A percentile compares a stretch with the other conserved stretches of the same genome.
These are phyloP conservation scores for Thamnaconus septentrionalis DNA, from an alignment of 2,113 vertebrate genomes.

Conservation along the genomic window DNA sequence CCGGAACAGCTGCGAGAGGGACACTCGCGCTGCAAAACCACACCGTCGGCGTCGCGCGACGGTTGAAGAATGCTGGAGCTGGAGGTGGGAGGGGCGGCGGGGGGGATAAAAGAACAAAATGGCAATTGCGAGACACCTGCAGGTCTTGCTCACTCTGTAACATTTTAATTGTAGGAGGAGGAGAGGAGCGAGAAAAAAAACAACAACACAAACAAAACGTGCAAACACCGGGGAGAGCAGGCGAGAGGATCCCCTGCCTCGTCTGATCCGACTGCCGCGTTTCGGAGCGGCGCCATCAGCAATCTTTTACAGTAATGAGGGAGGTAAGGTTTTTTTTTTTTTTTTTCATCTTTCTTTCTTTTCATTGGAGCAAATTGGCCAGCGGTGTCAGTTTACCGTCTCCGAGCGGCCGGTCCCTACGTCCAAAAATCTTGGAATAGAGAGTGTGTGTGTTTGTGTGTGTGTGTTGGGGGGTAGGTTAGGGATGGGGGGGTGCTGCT, in stretches of 20 bases:
- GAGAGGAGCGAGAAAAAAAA: conserved; percentile 40
- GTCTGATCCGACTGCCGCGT: conserved; percentile 52
- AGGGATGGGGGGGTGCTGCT: conserved; percentile 43
- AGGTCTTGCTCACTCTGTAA: conserved; percentile 56
- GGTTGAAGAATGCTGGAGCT: too few relatives aligned
- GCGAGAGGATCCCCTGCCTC: conserved; percentile 29
- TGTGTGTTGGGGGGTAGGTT: too few relatives aligned
- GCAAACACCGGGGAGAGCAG: not conserved
- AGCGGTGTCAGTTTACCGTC: conserved; percentile 59
- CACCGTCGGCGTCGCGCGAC: conserved; percentile 22
- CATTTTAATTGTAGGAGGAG: conserved; percentile 66
- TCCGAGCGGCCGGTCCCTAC: conserved; percentile 45
- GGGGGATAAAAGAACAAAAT: too few relatives aligned
- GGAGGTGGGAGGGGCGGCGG: too few relatives aligned
- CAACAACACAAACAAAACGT: not conserved
- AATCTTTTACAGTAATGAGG: conserved; percentile 65
- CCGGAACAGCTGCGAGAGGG: conserved; percentile 51
- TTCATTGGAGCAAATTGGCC: conserved; percentile 32
- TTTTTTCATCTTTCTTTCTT: not conserved
- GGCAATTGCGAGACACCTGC: conserved; percentile 50
- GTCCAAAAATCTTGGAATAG: conserved; percentile 58
- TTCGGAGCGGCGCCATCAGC: conserved; percentile 61
- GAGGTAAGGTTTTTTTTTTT: conserved; percentile 11
- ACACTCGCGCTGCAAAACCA: conserved; percentile 58
- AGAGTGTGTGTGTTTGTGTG: too few relatives aligned